Evolutionary conservation across 1,140 invertebrate species (phyloP), one percentile per base, ranked within the genome.

Genomic region (Monochamus saltuarius): DNA sequence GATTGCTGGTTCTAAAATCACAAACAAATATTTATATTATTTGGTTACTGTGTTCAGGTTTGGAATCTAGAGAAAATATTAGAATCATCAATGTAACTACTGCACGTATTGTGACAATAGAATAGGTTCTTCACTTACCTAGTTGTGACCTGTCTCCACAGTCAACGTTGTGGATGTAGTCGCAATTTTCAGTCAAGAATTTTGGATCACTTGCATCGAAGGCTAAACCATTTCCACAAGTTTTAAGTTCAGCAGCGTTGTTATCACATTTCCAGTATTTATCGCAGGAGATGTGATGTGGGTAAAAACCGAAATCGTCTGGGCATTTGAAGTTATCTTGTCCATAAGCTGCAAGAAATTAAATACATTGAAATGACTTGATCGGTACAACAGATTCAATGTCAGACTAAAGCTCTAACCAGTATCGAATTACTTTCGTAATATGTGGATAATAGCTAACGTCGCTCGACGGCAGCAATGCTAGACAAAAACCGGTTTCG

Each of bases 261-360:
- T 92, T 92, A 77, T 95, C 92, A 76, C 94, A 97, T 74, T 95
- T 94, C 90, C 91, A 96, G 78, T 96, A 97, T 80, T 96, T 96
- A 81, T 97, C 94, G 76, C 94, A 97, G 17, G 90, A 92, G 60
- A 82, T 79, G 70, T 88, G 88, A 78, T 93, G 94, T 59, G 91
- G 92, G 79, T 94, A 96, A 81, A 95, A 96, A 7, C 94, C 94
- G 73, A 92, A 95, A 76, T 95, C 92, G 74, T 96, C 92, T 6
- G 93, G 93, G 75, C 94, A 97, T 83, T 94, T 92, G 85, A 95
- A 96, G 67, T 81, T 84, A 65, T 92, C 90, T 76, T 94, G 87
- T 61, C 78, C 83, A 61, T 82, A 79, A 71, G 85, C 87, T 89
- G 78, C 34, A 79, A 82, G 70, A 46, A 69, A 70, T 64, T 9